Percentiles rank a stretch among this genome's conserved stretches.
These are phyloP conservation scores for Megaustenia siamemsis DNA, from an alignment of 2,888 invertebrate species.

Conservation along the genomic window DNA sequence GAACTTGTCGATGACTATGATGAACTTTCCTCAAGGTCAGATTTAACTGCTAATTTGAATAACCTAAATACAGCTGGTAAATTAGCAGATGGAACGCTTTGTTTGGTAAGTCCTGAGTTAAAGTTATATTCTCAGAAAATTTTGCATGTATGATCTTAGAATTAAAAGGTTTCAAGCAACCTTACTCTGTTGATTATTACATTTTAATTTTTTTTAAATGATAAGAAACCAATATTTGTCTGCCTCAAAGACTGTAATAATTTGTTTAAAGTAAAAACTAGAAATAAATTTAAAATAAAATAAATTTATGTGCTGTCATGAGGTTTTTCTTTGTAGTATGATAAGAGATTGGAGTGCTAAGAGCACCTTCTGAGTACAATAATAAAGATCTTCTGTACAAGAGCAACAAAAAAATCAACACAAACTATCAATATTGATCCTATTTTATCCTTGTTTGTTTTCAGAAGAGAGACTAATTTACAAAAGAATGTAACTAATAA, in stretches of 20 bases:
- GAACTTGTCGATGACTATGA: neutral
- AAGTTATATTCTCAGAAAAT: neutral
- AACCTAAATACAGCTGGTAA: neutral
- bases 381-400: no score
- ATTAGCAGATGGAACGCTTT: neutral
- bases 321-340: no score
- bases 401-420: no score
- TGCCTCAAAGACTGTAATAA: neutral
- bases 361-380: no score
- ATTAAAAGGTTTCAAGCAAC: neutral
- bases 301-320: neutral
- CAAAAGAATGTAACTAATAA: no score
- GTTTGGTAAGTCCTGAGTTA: slow-evolving; percentile 12
- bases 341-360: no score
- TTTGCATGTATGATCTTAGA: neutral
- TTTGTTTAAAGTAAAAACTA: neutral
- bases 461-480: no score
- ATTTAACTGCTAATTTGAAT: neutral
- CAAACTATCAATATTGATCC: no score
- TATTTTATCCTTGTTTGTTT: no score
- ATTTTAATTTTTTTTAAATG: neutral
- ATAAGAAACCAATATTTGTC: no score
- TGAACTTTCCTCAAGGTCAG: neutral
- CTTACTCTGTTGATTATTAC: neutral
- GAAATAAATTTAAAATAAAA: neutral